Base-by-base conservation (phyloP, 1,140 invertebrate species). In the Tetragnatha versicolor region DNA sequence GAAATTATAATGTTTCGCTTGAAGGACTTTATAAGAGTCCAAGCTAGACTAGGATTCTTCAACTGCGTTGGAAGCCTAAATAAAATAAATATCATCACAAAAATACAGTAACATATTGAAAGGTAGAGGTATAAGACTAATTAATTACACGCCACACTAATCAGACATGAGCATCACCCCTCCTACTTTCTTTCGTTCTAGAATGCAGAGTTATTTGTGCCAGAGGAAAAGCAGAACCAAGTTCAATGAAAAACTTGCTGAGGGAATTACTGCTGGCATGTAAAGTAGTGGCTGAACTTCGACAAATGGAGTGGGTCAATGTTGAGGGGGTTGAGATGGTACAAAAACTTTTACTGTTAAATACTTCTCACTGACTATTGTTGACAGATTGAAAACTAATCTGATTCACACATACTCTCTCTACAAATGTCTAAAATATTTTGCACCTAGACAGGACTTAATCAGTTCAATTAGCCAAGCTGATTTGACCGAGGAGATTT, bases 11-110 rank as follows among this genome's bases (percentile, higher is more conserved):
- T 37, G n/a, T 35, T 53, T 25, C 47, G 66, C 66, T 49, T 53
- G 27, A 70, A 55, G 2, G 66, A 35, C 55, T 55, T 70, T 29
- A 70, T 7, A 14, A 70, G 37, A 27, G 66, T 35, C 66, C 66
- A 70, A 20, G 29, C 2, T n/a, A 70, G 33, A 70, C 33, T 70
- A 25, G 20, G n/a, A 55, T 49, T 6, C 27, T 35, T 29, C 22
- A 35, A 49, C n/a, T 53, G 17, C 12, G 12, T 49, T 14, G 66
- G 66, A 37, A 53, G 29, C 12, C 66, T 70, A 37, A 20, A 66
- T 53, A 14, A 22, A 53, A 69, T 22, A 39, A 3, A 63, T 1
- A 20, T 3, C 6, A 20, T 7, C 7, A 22, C 2, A 39, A 63
- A 12, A 20, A 0, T 22, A 35, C 10, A 31, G n/a, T 17, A 60